A percentile compares a stretch with the other conserved stretches of the same genome.
These are phyloP conservation scores for Jordanella pulchra DNA, from an alignment of 2,797 vertebrate genomes.

Conservation along the genomic window DNA sequence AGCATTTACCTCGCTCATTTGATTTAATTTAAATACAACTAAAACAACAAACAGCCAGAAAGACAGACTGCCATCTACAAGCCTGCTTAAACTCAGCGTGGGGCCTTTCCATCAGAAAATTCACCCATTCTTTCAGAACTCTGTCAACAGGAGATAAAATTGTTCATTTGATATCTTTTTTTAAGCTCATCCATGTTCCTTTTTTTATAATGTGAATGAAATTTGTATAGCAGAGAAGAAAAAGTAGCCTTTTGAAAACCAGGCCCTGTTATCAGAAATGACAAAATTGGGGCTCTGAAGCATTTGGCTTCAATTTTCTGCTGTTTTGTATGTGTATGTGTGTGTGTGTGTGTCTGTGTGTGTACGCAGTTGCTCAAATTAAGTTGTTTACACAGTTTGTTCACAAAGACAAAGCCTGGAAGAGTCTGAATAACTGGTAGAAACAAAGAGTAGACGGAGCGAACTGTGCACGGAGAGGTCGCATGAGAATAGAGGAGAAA, in stretches of 20 bases:
- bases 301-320: slow-evolving; percentile 66
- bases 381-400: slow-evolving; percentile 75
- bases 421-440: slow-evolving; percentile 50
- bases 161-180: slow-evolving; percentile 50
- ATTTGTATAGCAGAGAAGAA: slow-evolving; percentile 60
- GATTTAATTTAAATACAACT: slow-evolving; percentile 65
- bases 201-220: slow-evolving; percentile 51
- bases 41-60: slow-evolving; percentile 60
- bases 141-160: slow-evolving; percentile 59
- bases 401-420: slow-evolving; percentile 65
- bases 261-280: slow-evolving; percentile 70
- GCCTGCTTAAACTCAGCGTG: slow-evolving; percentile 62
- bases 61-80: slow-evolving; percentile 64
- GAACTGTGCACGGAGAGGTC: slow-evolving; percentile 41
- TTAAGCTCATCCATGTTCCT: slow-evolving; percentile 10
- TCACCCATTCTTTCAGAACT: slow-evolving; percentile 52
- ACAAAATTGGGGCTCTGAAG: slow-evolving; percentile 64
- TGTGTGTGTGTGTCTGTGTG: slow-evolving; percentile 56
- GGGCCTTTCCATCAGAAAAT: slow-evolving; percentile 60
- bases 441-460: slow-evolving; percentile 50
- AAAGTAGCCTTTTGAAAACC: slow-evolving; percentile 58
- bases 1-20: slow-evolving; percentile 64
- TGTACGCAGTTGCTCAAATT: slow-evolving; percentile 63
- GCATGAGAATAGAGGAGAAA: slow-evolving; percentile 53
- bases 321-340: slow-evolving; percentile 56